A percentile compares a stretch with the other conserved stretches of the same genome.
phyloP scores from a whole-genome alignment of 1,140 invertebrate species.

The Pygmarrhopalites habei region DNA sequence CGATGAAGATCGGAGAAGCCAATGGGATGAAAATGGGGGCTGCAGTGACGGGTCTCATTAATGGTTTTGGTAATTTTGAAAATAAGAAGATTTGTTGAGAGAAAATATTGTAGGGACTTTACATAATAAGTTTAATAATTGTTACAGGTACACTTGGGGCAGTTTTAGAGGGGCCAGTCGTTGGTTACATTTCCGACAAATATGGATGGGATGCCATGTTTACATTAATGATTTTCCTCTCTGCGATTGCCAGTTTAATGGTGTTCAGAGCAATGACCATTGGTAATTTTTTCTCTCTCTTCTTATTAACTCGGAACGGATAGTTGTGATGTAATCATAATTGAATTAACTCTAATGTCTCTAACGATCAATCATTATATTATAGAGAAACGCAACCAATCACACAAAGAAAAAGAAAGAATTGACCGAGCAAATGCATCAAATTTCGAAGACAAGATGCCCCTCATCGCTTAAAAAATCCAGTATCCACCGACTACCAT shows the following conservation, averaged over 20 bases:
- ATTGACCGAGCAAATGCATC: constrained; percentile 19
- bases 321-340: too few species aligned
- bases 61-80: constrained; percentile 47
- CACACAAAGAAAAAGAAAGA: too few species aligned
- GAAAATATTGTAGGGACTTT: too few species aligned
- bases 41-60: constrained; percentile 48
- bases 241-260: constrained; percentile 40
- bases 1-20: constrained; percentile 48
- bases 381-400: too few species aligned
- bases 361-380: too few species aligned
- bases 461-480: constrained; percentile 17
- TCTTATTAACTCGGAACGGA: too few species aligned
- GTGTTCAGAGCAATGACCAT: constrained; percentile 33
- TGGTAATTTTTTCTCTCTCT: too few species aligned
- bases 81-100: too few species aligned
- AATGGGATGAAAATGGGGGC: constrained; percentile 47
- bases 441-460: constrained; percentile 17
- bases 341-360: too few species aligned
- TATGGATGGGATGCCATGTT: constrained; percentile 52
- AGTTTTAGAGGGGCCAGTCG: constrained; percentile 48
- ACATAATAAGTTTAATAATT: too few species aligned
- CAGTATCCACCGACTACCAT: too few species aligned
- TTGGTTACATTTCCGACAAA: constrained; percentile 45
- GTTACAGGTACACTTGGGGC: too few species aligned
- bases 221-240: constrained; percentile 47